phyloP scores from a whole-genome alignment of 2,113 vertebrate species.

The Mixornis gularis region DNA sequence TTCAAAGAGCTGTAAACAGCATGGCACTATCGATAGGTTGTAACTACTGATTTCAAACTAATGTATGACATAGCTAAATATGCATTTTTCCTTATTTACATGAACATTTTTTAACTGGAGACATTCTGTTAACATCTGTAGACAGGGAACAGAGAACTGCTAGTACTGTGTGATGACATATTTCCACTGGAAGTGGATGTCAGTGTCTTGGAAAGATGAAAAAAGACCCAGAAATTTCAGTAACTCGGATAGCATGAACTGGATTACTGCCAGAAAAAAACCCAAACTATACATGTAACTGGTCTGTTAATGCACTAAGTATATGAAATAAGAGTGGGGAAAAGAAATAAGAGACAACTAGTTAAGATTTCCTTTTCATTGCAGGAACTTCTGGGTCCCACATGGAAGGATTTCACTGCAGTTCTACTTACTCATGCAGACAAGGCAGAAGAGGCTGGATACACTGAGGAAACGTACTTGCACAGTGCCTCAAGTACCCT shows the following conservation, averaged over 20 bases:
- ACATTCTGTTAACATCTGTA: not conserved
- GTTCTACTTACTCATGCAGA: constrained; percentile 81
- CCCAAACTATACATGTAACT: not conserved
- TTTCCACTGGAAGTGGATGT: not conserved
- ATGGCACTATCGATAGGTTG: not conserved
- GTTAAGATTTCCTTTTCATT: constrained; percentile 26
- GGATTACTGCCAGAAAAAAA: not conserved
- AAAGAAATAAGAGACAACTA: constrained; percentile 6
- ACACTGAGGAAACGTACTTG: constrained; percentile 66
- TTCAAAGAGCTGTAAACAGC: not conserved
- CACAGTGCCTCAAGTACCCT: constrained; percentile 59
- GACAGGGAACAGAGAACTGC: not conserved
- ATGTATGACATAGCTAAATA: not conserved
- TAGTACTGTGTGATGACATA: not conserved
- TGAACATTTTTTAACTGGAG: not conserved
- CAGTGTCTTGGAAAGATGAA: not conserved
- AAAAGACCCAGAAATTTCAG: not conserved
- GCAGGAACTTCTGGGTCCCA: constrained; percentile 79
- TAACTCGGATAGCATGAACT: not conserved
- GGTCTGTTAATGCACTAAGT: not conserved
- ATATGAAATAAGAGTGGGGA: not conserved
- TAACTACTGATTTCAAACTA: not conserved
- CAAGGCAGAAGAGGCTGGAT: constrained; percentile 66
- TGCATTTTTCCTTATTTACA: not conserved
- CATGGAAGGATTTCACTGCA: constrained; percentile 74